These are phyloP conservation scores for Akabosia matsudoensis DNA, from an alignment of 1,140 invertebrate genomes.

Conservation along the genomic window DNA sequence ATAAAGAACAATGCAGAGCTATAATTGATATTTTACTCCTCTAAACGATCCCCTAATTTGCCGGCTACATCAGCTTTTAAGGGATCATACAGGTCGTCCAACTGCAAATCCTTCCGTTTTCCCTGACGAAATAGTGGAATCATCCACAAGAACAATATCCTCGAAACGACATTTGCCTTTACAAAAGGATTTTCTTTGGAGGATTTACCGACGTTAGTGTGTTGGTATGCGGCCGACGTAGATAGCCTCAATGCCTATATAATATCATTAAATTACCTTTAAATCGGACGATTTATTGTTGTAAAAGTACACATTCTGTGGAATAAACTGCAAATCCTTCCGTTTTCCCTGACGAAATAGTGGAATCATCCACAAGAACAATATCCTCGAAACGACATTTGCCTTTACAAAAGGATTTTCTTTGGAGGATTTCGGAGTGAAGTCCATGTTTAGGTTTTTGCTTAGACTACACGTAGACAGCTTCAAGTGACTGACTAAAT, in stretches of 20 bases:
- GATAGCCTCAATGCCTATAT: slow-evolving; percentile 55
- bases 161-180: slow-evolving; percentile 35
- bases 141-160: slow-evolving; percentile 42
- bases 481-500: too few species aligned
- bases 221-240: slow-evolving; percentile 65
- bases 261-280: too few species aligned
- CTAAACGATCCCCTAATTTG: not conserved
- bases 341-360: slow-evolving; percentile 42
- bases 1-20: not conserved
- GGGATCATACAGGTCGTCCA: slow-evolving; percentile 47
- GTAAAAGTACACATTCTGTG: not conserved
- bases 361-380: slow-evolving; percentile 42
- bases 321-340: slow-evolving; percentile 44
- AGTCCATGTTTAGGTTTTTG: too few species aligned
- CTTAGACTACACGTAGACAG: too few species aligned
- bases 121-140: slow-evolving; percentile 42
- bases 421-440: slow-evolving; percentile 13
- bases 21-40: slow-evolving; percentile 19
- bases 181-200: slow-evolving; percentile 25
- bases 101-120: slow-evolving; percentile 45
- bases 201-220: slow-evolving; percentile 76
- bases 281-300: not conserved
- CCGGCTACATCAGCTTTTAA: slow-evolving; percentile 20
- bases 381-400: slow-evolving; percentile 37
- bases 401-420: slow-evolving; percentile 2